Evolutionary conservation across 2,113 vertebrate genomes (phyloP).

Genomic region (Herpailurus yagouaroundi): DNA sequence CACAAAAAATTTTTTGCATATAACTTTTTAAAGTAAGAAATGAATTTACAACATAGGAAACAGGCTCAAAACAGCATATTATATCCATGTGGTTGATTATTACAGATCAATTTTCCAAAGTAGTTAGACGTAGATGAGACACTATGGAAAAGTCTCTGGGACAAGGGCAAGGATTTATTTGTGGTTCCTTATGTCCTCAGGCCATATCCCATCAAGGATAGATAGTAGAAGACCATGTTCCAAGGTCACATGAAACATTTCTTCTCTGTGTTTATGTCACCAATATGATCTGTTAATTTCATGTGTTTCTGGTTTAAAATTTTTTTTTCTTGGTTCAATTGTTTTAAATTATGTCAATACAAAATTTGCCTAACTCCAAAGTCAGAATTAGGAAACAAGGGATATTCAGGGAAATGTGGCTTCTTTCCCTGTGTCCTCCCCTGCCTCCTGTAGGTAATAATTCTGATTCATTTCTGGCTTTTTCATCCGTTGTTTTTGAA

Average conservation of each 20-base stretch:
- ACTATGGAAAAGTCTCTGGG: not conserved
- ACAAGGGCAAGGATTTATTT: not conserved
- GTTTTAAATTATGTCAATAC: not conserved
- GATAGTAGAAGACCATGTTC: not conserved
- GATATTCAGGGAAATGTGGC: not conserved
- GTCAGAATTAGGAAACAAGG: not conserved
- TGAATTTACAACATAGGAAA: not conserved
- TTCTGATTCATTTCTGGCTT: not conserved
- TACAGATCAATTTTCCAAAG: not conserved
- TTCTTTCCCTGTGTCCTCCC: not conserved
- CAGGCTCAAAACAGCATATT: not conserved
- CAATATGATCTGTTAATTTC: not conserved
- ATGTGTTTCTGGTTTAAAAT: not conserved
- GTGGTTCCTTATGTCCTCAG: not conserved
- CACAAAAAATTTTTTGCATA: not conserved
- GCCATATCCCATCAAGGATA: not conserved
- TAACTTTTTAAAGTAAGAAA: not conserved
- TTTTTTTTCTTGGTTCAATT: not conserved
- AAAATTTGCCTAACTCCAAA: not conserved
- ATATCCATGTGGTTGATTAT: too few species aligned
- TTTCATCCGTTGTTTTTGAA: not conserved
- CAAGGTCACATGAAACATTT: not conserved
- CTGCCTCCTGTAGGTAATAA: too few species aligned
- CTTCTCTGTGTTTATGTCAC: not conserved
- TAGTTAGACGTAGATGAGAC: not conserved